These are phyloP conservation scores for Lates calcarifer DNA, from an alignment of 2,113 vertebrate species.

Conservation along the genomic window DNA sequence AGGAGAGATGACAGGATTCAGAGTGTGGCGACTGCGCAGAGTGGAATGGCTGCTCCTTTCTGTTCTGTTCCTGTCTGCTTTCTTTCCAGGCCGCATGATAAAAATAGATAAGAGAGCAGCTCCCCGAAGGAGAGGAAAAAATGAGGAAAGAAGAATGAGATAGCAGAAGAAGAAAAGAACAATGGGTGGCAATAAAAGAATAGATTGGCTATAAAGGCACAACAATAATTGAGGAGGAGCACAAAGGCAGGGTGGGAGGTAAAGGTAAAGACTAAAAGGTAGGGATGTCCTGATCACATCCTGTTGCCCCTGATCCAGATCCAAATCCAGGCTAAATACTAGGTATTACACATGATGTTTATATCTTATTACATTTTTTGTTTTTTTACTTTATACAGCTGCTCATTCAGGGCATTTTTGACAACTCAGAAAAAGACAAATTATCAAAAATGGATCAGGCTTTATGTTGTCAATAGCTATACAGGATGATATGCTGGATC, in stretches of 20 bases:
- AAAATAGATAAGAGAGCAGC: conserved; percentile 82
- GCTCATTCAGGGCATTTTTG: not conserved
- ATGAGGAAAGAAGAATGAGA: conserved; percentile 57
- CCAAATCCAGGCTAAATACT: not conserved
- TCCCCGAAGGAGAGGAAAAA: conserved; percentile 71
- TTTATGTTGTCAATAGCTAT: not conserved
- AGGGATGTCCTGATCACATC: not conserved
- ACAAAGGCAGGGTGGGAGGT: not conserved
- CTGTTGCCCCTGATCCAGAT: not conserved
- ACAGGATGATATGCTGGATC: not conserved
- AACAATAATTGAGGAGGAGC: conserved; percentile 9
- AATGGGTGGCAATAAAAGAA: conserved; percentile 44
- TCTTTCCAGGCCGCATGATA: conserved; percentile 76
- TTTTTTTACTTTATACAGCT: no score
- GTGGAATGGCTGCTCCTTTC: conserved; percentile 41
- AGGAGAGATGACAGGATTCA: conserved; percentile 10
- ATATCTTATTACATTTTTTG: no score
- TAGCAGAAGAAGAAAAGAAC: conserved; percentile 46
- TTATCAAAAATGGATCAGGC: no score
- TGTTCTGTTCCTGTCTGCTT: conserved; percentile 50
- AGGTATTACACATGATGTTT: no score
- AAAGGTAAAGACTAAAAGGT: not conserved
- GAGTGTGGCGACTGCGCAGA: conserved; percentile 26
- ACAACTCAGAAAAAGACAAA: no score
- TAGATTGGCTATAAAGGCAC: not conserved